Evolutionary conservation across 2,888 invertebrate species (phyloP), one percentile per base, ranked within the genome.

Genomic region (Drosophila dives): DNA sequence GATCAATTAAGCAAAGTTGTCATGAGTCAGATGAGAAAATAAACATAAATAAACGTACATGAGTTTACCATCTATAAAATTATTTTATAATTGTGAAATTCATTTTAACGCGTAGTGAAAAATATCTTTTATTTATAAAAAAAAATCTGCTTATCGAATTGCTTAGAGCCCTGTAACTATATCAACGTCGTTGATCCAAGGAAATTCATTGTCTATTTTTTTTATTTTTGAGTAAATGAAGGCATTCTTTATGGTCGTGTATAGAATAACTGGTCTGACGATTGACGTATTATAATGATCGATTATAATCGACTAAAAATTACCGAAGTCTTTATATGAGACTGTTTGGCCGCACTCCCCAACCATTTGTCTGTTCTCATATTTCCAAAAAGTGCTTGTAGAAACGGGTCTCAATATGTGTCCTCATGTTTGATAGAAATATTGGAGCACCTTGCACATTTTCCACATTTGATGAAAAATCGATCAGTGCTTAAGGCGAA

Each of bases 1-100:
- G 68, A 50, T 72, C 61, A 76, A 72, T 59, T 81, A 81, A 82
- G 79, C 72, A 76, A 82, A 80, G 66, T 78, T 85, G 65, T 72
- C 74, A 53, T 36, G 53, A 42, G 56, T 59, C 66, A 72, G 66
- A 65, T 56, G 51, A 60, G 73, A 73, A 38, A 75, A 72, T 75
- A 75, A 75, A 72, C 38, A 8, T 60, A 72, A 61, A 53, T 50
- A 53, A 63, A 70, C 23, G 65, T 26, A 58, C 20, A 48, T 12
- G n/a, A 23, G 10, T 26, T 20, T 40, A 45, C 7, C 20, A 45
- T 45, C 15, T 45, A 45, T 45, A 7, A 15, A 20, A 45, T 20
- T 7, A 45, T 45, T 45, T 45, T 45, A 15, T 20, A 45, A 15
- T 45, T 45, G 7, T 15, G 45, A 45, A 15, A 23, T 45, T 45